Evolutionary conservation across 2,888 invertebrate genomes (phyloP).

Genomic region (Euphydryas editha): DNA sequence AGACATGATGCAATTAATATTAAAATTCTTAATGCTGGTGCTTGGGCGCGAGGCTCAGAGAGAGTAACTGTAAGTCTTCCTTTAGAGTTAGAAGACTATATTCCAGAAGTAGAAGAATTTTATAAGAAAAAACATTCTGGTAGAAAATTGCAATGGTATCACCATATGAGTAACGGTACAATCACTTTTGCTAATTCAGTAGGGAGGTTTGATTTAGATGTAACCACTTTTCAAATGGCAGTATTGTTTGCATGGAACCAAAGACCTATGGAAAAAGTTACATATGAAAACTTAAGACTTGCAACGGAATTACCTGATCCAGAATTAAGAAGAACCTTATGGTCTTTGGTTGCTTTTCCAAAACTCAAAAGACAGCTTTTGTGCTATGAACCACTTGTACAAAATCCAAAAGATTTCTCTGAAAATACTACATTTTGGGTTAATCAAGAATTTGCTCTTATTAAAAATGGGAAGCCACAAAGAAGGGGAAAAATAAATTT

Average conservation of each 20-base stretch:
- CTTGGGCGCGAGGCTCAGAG: conserved; percentile 98
- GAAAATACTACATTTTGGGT: conserved; percentile 97
- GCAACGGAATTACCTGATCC: conserved; percentile 98
- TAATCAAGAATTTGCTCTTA: conserved; percentile 97
- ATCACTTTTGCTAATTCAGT: conserved; percentile 96
- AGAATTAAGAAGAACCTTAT: conserved; percentile 96
- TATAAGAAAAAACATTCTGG: conserved; percentile 99
- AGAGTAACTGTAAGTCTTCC: conserved; percentile 98
- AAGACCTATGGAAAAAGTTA: conserved; percentile 94
- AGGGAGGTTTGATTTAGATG: conserved; percentile 98
- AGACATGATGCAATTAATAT: conserved; percentile 96
- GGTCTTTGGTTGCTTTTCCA: conserved; percentile 98
- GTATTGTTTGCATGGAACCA: conserved; percentile 99
- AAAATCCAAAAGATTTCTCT: conserved; percentile 95
- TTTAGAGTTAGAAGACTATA: conserved; percentile 98
- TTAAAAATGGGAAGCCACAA: conserved; percentile 97
- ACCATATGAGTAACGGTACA: conserved; percentile 99
- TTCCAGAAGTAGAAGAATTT: conserved; percentile 99
- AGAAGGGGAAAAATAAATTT: conserved; percentile 98
- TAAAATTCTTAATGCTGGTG: conserved; percentile 99
- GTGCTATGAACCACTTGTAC: conserved; percentile 90
- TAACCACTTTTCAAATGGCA: conserved; percentile 99
- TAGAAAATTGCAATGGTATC: conserved; percentile 98
- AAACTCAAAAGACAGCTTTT: conserved; percentile 97
- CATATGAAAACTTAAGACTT: conserved; percentile 97